phyloP scores from a whole-genome alignment of 2,888 invertebrate species.

The Zhuqinia jingwanae region DNA sequence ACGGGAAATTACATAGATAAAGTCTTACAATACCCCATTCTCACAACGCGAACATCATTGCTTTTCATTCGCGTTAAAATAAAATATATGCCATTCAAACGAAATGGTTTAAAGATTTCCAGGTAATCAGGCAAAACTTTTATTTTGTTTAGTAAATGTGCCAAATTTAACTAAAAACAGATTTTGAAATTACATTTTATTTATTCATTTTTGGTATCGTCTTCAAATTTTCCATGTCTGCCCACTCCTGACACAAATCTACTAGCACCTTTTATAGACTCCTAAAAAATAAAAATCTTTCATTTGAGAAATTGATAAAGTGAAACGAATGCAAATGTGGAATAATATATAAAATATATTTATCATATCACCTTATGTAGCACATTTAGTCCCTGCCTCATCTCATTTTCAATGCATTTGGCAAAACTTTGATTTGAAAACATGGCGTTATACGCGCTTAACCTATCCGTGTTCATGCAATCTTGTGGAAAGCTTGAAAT shows the following conservation, averaged over 20 bases:
- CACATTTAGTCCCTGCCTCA: constrained; percentile 81
- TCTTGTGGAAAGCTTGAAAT: constrained; percentile 91
- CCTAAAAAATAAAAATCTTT: constrained; percentile 82
- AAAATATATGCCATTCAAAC: too few species aligned
- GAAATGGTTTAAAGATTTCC: too few species aligned
- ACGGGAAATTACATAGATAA: background rate
- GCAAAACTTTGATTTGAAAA: constrained; percentile 86
- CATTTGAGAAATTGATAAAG: too few species aligned
- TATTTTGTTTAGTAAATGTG: background rate
- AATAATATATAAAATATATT: too few species aligned
- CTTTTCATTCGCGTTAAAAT: too few species aligned
- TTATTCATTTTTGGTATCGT: background rate
- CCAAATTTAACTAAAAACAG: too few species aligned
- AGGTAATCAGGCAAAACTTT: background rate
- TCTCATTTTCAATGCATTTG: constrained; percentile 86
- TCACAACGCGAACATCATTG: too few species aligned
- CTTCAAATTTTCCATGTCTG: constrained; percentile 85
- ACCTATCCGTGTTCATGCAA: constrained; percentile 84
- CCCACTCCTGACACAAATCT: constrained; percentile 87
- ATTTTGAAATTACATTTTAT: too few species aligned
- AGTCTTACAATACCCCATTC: background rate
- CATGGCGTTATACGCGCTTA: constrained; percentile 85
- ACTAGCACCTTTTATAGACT: constrained; percentile 86
- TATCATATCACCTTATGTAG: constrained; percentile 83
- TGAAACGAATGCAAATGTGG: too few species aligned